phyloP scores from a whole-genome alignment of 2,113 vertebrate genomes.

The Saimiri boliviensis region DNA sequence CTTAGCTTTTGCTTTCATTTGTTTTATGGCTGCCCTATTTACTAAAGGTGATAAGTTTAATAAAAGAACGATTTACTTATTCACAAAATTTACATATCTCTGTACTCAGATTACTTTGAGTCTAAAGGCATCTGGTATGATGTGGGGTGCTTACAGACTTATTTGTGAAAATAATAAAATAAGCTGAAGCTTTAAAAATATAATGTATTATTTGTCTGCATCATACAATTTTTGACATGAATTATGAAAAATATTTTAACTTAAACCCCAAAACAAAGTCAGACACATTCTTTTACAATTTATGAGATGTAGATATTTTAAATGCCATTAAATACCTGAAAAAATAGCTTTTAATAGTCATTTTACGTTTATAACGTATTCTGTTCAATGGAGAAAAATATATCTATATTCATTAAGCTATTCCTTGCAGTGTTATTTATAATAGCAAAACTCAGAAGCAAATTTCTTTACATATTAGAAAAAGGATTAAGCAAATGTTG shows the following conservation, averaged over 20 bases:
- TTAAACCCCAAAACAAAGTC: not conserved
- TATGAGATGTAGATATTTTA: not conserved
- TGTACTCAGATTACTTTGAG: not conserved
- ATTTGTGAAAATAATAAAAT: constrained; percentile 19
- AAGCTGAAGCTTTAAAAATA: not conserved
- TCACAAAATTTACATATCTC: constrained; percentile 34
- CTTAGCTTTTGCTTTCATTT: not conserved
- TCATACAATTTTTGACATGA: not conserved
- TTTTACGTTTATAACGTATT: constrained; percentile 52
- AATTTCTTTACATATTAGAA: constrained; percentile 41
- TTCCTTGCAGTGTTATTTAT: constrained; percentile 53
- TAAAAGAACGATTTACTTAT: constrained; percentile 18
- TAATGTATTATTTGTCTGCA: not conserved
- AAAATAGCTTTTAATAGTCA: constrained; percentile 20
- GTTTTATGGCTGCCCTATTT: constrained; percentile 10
- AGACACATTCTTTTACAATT: not conserved
- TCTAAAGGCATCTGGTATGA: constrained; percentile 3
- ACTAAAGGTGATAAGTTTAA: constrained; percentile 23
- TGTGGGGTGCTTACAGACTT: not conserved
- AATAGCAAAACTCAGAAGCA: constrained; percentile 52
- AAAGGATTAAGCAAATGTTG: constrained; percentile 43
- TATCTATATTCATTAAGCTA: constrained; percentile 47
- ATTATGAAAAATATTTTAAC: constrained; percentile 43
- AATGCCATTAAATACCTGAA: not conserved
- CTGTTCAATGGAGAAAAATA: constrained; percentile 23